Base-by-base conservation (phyloP, 2,797 vertebrate genomes). In the Phataginus tricuspis region DNA sequence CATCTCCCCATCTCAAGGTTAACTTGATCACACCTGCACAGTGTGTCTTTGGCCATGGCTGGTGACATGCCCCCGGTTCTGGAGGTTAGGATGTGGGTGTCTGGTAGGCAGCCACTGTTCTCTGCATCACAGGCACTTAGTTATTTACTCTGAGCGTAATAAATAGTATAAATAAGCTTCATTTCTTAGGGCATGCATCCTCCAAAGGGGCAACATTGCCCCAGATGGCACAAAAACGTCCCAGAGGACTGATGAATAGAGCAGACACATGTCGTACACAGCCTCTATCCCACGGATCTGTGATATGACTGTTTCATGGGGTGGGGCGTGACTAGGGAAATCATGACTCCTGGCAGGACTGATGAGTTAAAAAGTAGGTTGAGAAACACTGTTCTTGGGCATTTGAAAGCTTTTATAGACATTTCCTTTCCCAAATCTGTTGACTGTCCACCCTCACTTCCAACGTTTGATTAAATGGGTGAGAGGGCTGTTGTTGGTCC, bases 41-140 rank as follows among this genome's bases (percentile, higher is more conserved):
- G 12, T 31, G 12, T 31, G 9, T 16, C 31, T 31, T 57, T 18
- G 72, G 45, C 42, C n/a, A 29, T 0, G 34, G 1, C 3, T 27
- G 29, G 27, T 15, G 10, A 42, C 51, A 10, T 4, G 23, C 1
- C 42, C 27, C 57, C 25, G 42, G 53, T 39, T n/a, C 45, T 18
- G n/a, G 21, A 27, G 75, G 34, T 5, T 7, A 31, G 23, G 7
- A 19, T 1, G 29, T 13, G 5, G 72, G 4, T 51, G 6, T 4
- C 4, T 45, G 10, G 45, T 10, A 45, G 45, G 39, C 39, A 11
- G 45, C 45, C 45, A 45, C 45, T 12, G 45, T 45, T 45, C 18
- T 42, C 27, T 29, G 34, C 19, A 0, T 14, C 1, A 2, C 49
- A 3, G 19, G 2, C 27, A 45, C 39, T 42, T 11, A 2, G 12